Evolutionary conservation across 2,113 vertebrate species (phyloP), one percentile per base, ranked within the genome.

Genomic region (Eretmodus cyanostictus): DNA sequence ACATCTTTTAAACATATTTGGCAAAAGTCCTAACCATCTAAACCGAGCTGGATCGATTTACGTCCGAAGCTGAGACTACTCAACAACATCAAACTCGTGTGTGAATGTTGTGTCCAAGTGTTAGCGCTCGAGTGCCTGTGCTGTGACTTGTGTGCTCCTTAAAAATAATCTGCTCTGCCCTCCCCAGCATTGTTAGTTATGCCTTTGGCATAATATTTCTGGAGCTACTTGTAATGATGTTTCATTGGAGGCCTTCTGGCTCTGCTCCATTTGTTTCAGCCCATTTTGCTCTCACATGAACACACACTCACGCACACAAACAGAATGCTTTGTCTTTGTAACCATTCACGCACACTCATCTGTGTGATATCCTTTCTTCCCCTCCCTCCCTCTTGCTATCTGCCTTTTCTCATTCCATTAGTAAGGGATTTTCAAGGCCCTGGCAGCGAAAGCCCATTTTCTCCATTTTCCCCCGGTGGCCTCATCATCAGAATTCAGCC

Each of bases 391-490:
- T 80, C 85, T 87, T 13, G n/a, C 87, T 91, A 88, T 92, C 78
- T 93, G 92, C 92, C 90, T 94, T 93, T 93, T 94, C 93, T 94
- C 92, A 89, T 95, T 95, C 94, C 93, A 94, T 96, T 95, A 94
- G 94, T 92, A 91, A 92, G 92, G 87, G 92, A 93, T 94, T 95
- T 96, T 94, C 90, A 87, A 95, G 92, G 88, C 92, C 45, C 73
- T 79, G 90, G 90, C 91, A 90, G 95, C 89, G 87, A 93, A 89
- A 95, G 45, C 92, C 92, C 94, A 96, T 95, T 96, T 95, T 86
- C 91, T 24, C 89, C 83, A 91, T 92, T 87, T 82, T 87, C 94
- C 95, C 79, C 79, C 78, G 66, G 95, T 92, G 89, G 94, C 49
- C 36, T 91, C 61, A 92, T 93, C 47, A 86, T 92, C 27, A 81